Base-by-base conservation (phyloP, 1,140 invertebrate genomes). In the Atta texana region DNA sequence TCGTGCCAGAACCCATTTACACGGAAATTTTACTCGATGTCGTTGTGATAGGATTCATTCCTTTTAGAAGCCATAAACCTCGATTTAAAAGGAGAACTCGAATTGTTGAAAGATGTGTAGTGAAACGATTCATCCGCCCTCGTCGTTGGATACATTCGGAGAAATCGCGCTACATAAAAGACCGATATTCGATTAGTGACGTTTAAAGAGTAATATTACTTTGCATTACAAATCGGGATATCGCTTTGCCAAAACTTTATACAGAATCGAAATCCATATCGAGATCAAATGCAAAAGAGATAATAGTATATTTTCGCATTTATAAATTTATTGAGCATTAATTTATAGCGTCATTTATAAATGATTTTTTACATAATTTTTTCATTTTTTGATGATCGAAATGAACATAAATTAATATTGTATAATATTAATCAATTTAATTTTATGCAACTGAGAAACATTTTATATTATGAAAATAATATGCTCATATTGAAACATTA, bases 111-210 rank as follows among this genome's bases (percentile, higher is more conserved):
- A 91, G 84, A 89, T 53, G 78, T 51, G 82, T 86, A 86, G 68
- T 51, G 71, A 77, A 85, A 72, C 16, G 64, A 28, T 57, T 28
- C 68, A 34, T 51, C 8, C 72, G n/a, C 53, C 21, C 16, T 44
- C n/a, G 4, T 14, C 34, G 24, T 31, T 18, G 2, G 3, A 39
- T 49, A 55, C 7, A 59, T 16, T 74, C 14, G 31, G 14, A 75
- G 72, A 74, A 84, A 74, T 75, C 63, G 49, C 61, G 57, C 72
- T 66, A n/a, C 24, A 84, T 75, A 55, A 77, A 86, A 86, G 68
- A 82, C 80, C 90, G 90, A 92, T 92, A 92, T 92, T 92, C 91
- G 92, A 92, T 92, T 92, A 92, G 91, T 87, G 85, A 31, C 81
- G 85, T 88, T 91, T 87, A 82, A 88, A 90, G 86, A 92, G 91